A percentile compares a stretch with the other conserved stretches of the same genome.
Conservation (phyloP, 1,140 invertebrate species). For the Drosophila virilis region DNA sequence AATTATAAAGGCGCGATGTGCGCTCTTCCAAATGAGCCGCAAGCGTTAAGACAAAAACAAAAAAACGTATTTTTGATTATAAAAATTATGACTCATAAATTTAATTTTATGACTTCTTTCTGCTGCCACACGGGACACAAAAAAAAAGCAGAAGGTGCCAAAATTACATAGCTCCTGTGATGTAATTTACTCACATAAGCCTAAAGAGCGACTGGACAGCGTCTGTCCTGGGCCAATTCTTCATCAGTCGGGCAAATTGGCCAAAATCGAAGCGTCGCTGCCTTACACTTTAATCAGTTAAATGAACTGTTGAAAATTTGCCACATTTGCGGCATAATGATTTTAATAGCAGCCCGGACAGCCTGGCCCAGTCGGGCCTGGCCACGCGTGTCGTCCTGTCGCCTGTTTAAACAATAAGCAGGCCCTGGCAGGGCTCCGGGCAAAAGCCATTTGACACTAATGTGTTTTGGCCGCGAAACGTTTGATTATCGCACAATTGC, state of each 20-base stretch:
- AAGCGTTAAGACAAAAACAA: constrained; percentile 40
- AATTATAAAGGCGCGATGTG: constrained; percentile 62
- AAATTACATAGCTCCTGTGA: constrained; percentile 55
- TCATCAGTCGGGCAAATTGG: constrained; percentile 58
- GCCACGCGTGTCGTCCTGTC: constrained; percentile 50
- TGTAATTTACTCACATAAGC: constrained; percentile 66
- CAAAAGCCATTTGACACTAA: constrained; percentile 64
- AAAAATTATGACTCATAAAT: constrained; percentile 77
- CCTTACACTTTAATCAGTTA: constrained; percentile 74
- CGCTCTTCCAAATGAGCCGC: constrained; percentile 21
- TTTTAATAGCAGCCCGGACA: constrained; percentile 38
- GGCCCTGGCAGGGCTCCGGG: constrained; percentile 5
- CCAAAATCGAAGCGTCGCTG: constrained; percentile 33
- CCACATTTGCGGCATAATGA: constrained; percentile 59
- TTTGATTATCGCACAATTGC: constrained; percentile 56
- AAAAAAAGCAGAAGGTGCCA: constrained; percentile 59
- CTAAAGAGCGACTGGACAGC: constrained; percentile 42
- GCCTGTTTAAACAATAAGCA: constrained; percentile 73
- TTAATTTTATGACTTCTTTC: constrained; percentile 80
- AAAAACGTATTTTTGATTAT: constrained; percentile 78
- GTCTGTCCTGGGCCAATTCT: constrained; percentile 45
- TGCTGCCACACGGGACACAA: constrained; percentile 26
- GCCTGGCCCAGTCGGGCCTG: neutral
- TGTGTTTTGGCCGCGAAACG: constrained; percentile 61
- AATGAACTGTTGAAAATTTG: constrained; percentile 82